Evolutionary conservation across 53 echinoderm and acorn worm genomes (phyloP).

Genomic region (Zoroaster sp.): DNA sequence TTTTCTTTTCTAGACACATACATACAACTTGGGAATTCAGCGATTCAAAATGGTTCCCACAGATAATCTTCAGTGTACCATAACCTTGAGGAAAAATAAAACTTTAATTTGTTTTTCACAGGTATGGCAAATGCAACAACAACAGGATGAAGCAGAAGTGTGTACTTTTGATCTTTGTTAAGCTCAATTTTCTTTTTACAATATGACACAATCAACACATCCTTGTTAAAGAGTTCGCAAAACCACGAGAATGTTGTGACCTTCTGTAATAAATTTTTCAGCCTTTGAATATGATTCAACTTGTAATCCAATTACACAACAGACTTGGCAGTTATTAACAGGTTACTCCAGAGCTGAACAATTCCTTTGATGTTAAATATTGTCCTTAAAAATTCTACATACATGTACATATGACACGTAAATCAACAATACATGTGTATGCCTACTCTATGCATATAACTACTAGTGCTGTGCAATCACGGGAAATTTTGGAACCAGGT

Average conservation of each 20-base stretch:
- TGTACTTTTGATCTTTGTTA: background rate
- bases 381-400: too few relatives aligned
- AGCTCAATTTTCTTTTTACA: background rate
- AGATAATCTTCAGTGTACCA: background rate
- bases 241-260: slow-evolving; percentile 10
- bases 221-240: background rate
- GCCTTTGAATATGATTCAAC: background rate
- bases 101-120: background rate
- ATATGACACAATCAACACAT: background rate
- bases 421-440: too few relatives aligned
- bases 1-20: too few relatives aligned
- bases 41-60: background rate
- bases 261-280: background rate
- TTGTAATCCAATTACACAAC: slow-evolving; percentile 14
- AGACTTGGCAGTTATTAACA: slow-evolving; percentile 15
- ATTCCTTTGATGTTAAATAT: too few relatives aligned
- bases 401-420: too few relatives aligned
- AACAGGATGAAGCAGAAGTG: background rate
- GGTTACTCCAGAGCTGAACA: too few relatives aligned
- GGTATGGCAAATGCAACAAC: background rate
- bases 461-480: too few relatives aligned
- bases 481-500: too few relatives aligned
- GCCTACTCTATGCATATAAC: too few relatives aligned
- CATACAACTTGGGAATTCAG: background rate
- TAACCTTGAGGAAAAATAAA: background rate